These are phyloP conservation scores for Sphaerodactylus townsendi DNA, from an alignment of 2,113 vertebrate species.

Conservation along the genomic window DNA sequence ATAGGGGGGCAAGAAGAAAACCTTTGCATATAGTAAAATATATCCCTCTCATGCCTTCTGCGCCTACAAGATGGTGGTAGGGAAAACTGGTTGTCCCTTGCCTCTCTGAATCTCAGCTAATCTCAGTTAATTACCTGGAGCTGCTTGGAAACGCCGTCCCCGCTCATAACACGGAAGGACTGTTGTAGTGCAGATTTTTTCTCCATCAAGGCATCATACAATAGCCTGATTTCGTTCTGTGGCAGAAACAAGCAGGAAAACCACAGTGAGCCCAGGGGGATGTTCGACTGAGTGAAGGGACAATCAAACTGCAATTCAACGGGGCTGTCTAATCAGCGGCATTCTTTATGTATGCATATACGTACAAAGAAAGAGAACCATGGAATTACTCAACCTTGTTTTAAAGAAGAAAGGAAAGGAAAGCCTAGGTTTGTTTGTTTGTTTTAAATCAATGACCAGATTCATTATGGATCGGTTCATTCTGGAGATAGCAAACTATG, in stretches of 20 bases:
- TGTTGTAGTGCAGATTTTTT: conserved; percentile 74
- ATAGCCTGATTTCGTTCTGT: conserved; percentile 79
- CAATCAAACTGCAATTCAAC: neutral
- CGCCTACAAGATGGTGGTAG: too few species aligned
- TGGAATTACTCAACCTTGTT: conserved; percentile 12
- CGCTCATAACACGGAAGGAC: conserved; percentile 60
- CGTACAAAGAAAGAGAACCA: neutral
- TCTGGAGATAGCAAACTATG: neutral
- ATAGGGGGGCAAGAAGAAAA: too few species aligned
- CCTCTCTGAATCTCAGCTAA: neutral
- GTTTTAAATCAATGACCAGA: neutral
- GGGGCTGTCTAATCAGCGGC: neutral
- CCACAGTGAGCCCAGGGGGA: neutral
- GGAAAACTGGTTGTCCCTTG: neutral
- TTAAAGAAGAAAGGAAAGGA: conserved; percentile 32
- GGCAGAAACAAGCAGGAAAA: conserved; percentile 40
- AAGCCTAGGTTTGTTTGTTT: neutral
- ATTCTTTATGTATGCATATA: neutral
- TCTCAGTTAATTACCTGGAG: conserved; percentile 79
- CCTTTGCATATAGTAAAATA: too few species aligned
- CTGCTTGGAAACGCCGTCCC: conserved; percentile 63
- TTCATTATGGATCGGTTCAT: neutral
- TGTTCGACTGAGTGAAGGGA: conserved; percentile 26
- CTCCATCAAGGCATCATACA: conserved; percentile 82
- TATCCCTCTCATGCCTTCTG: too few species aligned